Conservation (phyloP, 2,797 vertebrate genomes). For the Pangasius mekongensis region DNA sequence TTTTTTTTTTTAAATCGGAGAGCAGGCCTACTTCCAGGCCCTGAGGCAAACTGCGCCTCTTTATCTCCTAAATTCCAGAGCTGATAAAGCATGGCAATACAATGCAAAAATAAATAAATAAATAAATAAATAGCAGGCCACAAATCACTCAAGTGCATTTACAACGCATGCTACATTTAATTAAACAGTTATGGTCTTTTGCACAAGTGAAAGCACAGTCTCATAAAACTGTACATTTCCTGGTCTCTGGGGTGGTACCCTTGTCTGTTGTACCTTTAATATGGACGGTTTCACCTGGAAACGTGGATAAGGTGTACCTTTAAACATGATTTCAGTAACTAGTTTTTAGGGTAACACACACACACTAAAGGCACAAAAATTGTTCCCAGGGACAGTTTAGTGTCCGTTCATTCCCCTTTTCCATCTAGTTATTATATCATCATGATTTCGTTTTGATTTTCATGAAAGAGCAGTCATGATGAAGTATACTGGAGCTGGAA, state of each 20-base stretch:
- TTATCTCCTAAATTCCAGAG: slow-evolving; percentile 12
- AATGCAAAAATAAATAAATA: background rate
- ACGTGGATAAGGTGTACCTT: background rate
- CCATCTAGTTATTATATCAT: background rate
- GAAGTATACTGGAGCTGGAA: background rate
- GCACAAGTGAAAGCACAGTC: background rate
- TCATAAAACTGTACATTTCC: background rate
- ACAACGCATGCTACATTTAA: background rate
- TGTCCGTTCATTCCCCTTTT: background rate
- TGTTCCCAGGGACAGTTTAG: background rate
- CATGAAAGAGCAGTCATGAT: background rate
- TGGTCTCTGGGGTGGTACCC: background rate
- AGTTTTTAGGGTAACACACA: background rate
- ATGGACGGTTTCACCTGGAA: background rate
- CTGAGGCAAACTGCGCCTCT: slow-evolving; percentile 9
- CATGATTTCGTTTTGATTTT: background rate
- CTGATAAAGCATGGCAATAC: slow-evolving; percentile 7
- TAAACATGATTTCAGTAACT: background rate
- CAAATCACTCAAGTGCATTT: background rate
- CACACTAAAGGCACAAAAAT: background rate
- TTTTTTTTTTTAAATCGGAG: background rate
- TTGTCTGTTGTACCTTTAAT: background rate
- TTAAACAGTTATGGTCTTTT: background rate
- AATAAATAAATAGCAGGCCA: background rate
- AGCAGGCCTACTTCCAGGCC: slow-evolving; percentile 16